These are phyloP conservation scores for Ichneumon xanthorius DNA, from an alignment of 2,888 invertebrate species.

Conservation along the genomic window DNA sequence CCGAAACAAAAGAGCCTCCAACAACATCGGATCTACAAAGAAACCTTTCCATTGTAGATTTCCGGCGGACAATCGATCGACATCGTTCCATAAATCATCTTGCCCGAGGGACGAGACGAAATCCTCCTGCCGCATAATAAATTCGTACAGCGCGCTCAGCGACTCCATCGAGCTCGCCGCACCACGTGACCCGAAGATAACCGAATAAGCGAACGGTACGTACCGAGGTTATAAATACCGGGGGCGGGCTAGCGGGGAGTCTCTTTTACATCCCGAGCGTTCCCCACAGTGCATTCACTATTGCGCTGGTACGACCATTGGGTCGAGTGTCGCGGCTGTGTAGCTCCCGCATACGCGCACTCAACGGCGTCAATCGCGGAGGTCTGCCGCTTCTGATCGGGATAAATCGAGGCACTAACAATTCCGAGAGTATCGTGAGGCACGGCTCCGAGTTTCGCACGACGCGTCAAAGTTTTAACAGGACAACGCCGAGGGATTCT, in stretches of 20 bases:
- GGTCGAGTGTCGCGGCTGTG: constrained; percentile 75
- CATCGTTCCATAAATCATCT: too few relatives aligned
- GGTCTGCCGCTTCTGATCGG: constrained; percentile 8
- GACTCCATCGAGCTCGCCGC: constrained; percentile 5
- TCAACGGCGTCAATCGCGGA: constrained; percentile 37
- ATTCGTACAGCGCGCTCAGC: too few relatives aligned
- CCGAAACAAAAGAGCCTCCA: neutral
- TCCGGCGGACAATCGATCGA: too few relatives aligned
- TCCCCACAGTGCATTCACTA: constrained; percentile 74
- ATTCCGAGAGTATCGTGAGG: constrained; percentile 10
- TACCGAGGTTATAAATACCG: constrained; percentile 89
- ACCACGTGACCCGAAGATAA: constrained; percentile 66
- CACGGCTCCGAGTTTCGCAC: constrained; percentile 26
- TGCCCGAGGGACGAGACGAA: too few relatives aligned
- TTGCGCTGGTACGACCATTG: constrained; percentile 73
- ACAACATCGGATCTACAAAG: neutral
- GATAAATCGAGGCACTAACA: constrained; percentile 32
- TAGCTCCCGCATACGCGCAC: constrained; percentile 80
- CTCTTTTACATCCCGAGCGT: constrained; percentile 89
- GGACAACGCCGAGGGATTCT: constrained; percentile 2
- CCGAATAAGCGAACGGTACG: constrained; percentile 63
- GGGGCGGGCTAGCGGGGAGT: constrained; percentile 86
- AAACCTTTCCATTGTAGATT: too few relatives aligned
- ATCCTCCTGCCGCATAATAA: too few relatives aligned
- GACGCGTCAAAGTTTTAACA: constrained; percentile 10